Evolutionary conservation across 2,888 invertebrate genomes (phyloP), one percentile per base, ranked within the genome.

Genomic region (Cecidostiba fungosa): DNA sequence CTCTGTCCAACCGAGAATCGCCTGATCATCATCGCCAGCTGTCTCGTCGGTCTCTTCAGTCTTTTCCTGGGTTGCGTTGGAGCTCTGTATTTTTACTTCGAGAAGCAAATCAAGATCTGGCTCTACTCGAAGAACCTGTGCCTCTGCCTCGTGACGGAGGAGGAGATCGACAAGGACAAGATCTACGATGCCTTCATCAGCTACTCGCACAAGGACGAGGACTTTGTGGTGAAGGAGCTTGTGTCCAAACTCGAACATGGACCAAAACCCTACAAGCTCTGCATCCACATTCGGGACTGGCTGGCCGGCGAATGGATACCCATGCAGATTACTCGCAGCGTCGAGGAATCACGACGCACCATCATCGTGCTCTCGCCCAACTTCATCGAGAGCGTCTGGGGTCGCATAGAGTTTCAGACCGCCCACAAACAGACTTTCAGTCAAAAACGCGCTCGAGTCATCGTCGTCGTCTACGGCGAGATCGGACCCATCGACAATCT

Each of bases 171-270:
- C 91, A 95, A 95, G 88, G 95, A 95, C 89, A 95, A 95, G 86
- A 91, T 93, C 66, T 97, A 95, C 92, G 97, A 98, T 92, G 97
- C 96, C 0, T 98, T 98, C 92, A 94, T 98, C 87, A 97, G 97
- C 89, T 97, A 96, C 91, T 96, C 97, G 3, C 96, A 97, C 91
- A 95, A 95, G 91, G 97, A 98, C 91, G 96, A 96, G 90, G 95
- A 95, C 2, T 96, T 96, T 89, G 95, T 97, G 14, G 94, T 95
- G 0, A 94, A 95, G n/a, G 94, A 95, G 87, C 91, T 97, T 86
- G 94, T 96, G 70, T 95, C 96, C 0, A 95, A 95, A 76, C 93
- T 97, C 84, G 97, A 97, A 92, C 93, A 92, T 82, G 95, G 95
- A 3, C 94, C 95, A 0, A 94, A 94, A 62, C 95, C 95, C 0